These are phyloP conservation scores for Leucozona laternaria DNA, from an alignment of 2,888 invertebrate species.

Conservation along the genomic window DNA sequence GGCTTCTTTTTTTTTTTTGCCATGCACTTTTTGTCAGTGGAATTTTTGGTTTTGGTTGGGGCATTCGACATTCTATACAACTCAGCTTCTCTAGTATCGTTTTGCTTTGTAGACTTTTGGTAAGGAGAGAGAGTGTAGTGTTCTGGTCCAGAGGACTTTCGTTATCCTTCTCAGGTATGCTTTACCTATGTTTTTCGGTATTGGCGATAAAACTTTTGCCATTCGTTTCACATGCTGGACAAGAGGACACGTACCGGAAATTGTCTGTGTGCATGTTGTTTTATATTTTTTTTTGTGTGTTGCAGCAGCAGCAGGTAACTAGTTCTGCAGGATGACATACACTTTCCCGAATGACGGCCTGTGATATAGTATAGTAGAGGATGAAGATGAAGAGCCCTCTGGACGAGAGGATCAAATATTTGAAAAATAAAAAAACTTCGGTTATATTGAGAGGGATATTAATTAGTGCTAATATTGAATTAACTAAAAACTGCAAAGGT, in stretches of 20 bases:
- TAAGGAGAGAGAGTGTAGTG: background rate
- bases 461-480: conserved; percentile 71
- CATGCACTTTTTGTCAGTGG: conserved; percentile 42
- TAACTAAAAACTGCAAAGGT: conserved; percentile 51
- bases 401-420: conserved; percentile 63
- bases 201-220: conserved; percentile 74
- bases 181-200: conserved; percentile 71
- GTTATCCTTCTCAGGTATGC: conserved; percentile 75
- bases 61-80: conserved; percentile 43
- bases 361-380: background rate
- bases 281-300: conserved; percentile 38
- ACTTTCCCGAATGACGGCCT: background rate
- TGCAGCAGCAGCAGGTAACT: conserved; percentile 28
- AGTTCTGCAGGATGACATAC: conserved; percentile 28
- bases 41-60: conserved; percentile 45
- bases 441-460: conserved; percentile 42
- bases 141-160: conserved; percentile 67
- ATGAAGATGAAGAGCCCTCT: background rate
- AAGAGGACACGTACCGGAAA: conserved; percentile 74
- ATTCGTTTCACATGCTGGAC: conserved; percentile 73
- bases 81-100: conserved; percentile 49
- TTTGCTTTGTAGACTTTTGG: conserved; percentile 53
- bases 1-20: background rate
- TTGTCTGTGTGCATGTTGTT: conserved; percentile 74
- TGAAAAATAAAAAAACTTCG: conserved; percentile 43